Evolutionary conservation across 2,797 vertebrate genomes (phyloP), one percentile per base, ranked within the genome.

Genomic region (Taeniopygia guttata): DNA sequence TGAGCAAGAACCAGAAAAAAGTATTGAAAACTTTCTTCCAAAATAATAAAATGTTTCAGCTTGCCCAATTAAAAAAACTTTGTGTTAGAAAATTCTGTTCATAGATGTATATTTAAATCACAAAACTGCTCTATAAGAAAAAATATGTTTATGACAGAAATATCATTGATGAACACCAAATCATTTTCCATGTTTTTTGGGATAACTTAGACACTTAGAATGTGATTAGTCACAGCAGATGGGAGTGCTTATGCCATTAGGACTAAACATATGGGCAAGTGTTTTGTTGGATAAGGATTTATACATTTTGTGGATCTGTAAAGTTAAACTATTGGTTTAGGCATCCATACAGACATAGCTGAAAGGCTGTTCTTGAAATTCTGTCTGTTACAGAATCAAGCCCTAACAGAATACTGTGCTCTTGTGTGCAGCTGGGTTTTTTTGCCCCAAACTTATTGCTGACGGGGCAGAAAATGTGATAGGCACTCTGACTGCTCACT

Each of bases 171-270:
- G 18, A 73, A 52, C 34, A 52, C 14, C 13, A 49, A 91, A 87
- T 9, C 2, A 38, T 64, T 79, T 77, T 67, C 27, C 49, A 77
- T 15, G 23, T 70, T 93, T 93, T 79, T 76, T 67, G 4, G 20
- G 58, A 79, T 36, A 86, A 80, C 48, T 94, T 66, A 91, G 77
- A 59, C 40, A 79, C 77, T 67, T 84, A 86, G 40, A 86, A 73
- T 86, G 66, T 84, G 79, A 91, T 93, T 87, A 95, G 55, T 76
- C 88, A 89, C 74, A 93, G 77, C 92, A 95, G 36, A 80, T 95
- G 95, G 49, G 54, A 89, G 42, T 80, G 68, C 75, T 94, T 94
- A 83, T 87, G 81, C 46, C 87, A 89, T 95, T 94, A 93, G 64
- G 93, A 55, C 54, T 70, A 92, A 95, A 52, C 89, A 95, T 89